Conservation (phyloP, 2,888 invertebrate genomes). For the Hirtodrosophila confusa region DNA sequence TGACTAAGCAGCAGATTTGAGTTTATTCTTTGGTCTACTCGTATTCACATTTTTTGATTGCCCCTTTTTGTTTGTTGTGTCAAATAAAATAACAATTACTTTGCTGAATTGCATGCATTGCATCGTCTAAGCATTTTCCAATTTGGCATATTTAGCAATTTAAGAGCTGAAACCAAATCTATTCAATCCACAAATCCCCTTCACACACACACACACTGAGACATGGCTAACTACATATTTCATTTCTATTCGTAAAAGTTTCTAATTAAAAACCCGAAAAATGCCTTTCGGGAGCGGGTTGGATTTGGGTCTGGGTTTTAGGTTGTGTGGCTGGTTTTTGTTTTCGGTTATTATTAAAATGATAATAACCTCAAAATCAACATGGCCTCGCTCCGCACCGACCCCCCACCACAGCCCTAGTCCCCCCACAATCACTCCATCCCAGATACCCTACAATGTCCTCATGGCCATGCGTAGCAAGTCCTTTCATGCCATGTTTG, state of each 20-base stretch:
- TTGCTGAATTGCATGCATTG: conserved; percentile 41
- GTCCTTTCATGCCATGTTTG: conserved; percentile 75
- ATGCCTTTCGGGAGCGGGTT: conserved; percentile 46
- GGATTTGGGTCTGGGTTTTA: conserved; percentile 2
- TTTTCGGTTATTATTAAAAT: conserved; percentile 76
- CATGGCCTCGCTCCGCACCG: conserved; percentile 58
- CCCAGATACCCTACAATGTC: conserved; percentile 9
- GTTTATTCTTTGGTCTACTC: conserved; percentile 12
- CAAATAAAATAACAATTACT: conserved; percentile 67
- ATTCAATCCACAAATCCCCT: neutral
- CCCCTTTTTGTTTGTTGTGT: conserved; percentile 42
- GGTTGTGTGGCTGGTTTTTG: conserved; percentile 48
- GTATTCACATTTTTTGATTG: conserved; percentile 16
- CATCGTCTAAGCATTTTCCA: conserved; percentile 59
- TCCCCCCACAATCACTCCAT: neutral
- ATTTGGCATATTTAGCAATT: conserved; percentile 60
- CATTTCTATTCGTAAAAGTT: conserved; percentile 60
- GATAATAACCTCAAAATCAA: conserved; percentile 73
- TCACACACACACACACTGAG: neutral
- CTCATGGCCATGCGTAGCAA: conserved; percentile 68
- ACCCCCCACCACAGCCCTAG: no score
- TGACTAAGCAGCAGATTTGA: conserved; percentile 62
- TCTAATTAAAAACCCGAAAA: conserved; percentile 66
- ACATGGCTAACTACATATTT: conserved; percentile 46
- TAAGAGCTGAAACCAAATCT: conserved; percentile 36